Evolutionary conservation across 23 tunicate species (phyloP).

Genomic region (Oikopleura dioica): DNA sequence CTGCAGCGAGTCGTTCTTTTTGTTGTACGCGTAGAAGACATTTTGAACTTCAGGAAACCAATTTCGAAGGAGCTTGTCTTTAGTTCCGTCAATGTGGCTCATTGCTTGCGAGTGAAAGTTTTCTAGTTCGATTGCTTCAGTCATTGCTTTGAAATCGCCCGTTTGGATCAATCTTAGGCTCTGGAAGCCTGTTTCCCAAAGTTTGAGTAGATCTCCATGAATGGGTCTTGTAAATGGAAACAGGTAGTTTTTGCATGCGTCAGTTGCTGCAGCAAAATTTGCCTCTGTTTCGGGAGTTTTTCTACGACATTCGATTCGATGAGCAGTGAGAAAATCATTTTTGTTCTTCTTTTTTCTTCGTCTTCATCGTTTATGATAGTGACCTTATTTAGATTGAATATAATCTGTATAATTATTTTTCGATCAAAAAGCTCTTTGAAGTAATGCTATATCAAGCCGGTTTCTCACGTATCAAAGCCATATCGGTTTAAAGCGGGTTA

Average conservation of each 20-base stretch:
- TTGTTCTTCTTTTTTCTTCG: no score
- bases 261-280: not conserved
- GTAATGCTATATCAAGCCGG: no score
- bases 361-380: no score
- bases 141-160: constrained; percentile 41
- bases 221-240: not conserved
- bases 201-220: not conserved
- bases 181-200: constrained; percentile 15
- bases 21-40: constrained; percentile 81
- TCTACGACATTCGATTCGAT: not conserved
- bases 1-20: constrained; percentile 61
- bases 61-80: constrained; percentile 54
- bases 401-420: no score
- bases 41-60: constrained; percentile 99
- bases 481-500: no score
- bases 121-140: constrained; percentile 70
- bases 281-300: not conserved
- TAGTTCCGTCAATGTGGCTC: constrained; percentile 71
- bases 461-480: no score
- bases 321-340: not conserved
- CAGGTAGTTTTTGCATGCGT: not conserved
- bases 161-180: constrained; percentile 38
- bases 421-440: no score
- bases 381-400: no score
- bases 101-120: constrained; percentile 47